Conservation (phyloP, 2,797 vertebrate species). For the Glyptemys insculpta region DNA sequence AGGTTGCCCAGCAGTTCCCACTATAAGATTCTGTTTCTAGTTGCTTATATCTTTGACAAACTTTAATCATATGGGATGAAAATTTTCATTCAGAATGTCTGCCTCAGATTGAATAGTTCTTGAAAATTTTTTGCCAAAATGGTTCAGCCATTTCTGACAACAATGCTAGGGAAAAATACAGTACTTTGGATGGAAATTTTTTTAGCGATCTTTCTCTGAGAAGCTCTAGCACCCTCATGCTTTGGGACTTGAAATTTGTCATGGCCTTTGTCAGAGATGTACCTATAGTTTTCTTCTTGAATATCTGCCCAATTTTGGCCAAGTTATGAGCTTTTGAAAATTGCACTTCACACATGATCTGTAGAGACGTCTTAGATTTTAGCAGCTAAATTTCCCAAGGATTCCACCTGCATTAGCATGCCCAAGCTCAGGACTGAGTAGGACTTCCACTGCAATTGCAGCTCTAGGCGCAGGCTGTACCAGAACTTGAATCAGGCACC, state of each 20-base stretch:
- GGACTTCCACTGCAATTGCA: background rate
- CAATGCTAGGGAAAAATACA: background rate
- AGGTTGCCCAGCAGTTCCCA: background rate
- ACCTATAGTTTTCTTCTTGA: fast-evolving
- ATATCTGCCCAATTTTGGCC: background rate
- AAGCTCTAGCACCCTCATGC: background rate
- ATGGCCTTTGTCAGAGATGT: background rate
- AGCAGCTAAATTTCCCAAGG: no score
- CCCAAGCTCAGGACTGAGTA: background rate
- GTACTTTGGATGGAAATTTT: background rate
- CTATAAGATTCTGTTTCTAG: background rate
- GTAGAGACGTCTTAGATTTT: background rate
- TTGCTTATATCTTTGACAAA: background rate
- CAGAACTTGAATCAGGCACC: background rate
- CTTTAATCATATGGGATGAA: background rate
- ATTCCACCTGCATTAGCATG: background rate
- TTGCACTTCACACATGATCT: background rate
- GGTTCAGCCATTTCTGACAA: background rate
- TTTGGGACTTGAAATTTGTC: background rate
- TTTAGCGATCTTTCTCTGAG: background rate
- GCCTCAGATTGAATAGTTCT: background rate
- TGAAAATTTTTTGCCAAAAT: background rate
- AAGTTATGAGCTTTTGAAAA: background rate
- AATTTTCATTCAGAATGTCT: background rate
- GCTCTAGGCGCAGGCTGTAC: background rate